Conservation (phyloP, 2,888 invertebrate species). For the Melolontha melolontha region DNA sequence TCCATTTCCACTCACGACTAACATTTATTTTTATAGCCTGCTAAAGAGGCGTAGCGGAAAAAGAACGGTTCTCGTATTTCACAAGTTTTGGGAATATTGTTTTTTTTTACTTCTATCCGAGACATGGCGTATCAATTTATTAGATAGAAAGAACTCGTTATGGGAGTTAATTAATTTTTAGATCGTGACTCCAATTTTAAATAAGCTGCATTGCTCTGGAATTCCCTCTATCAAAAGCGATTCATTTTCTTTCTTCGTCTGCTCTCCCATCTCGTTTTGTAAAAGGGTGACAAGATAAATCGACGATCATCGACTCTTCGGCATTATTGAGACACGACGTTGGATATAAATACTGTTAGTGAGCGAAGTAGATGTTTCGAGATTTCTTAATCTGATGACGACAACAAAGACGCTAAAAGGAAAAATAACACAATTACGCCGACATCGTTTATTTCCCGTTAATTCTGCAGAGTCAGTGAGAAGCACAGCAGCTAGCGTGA, state of each 20-base stretch:
- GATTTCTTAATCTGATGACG: slow-evolving; percentile 20
- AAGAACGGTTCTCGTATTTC: too few species aligned
- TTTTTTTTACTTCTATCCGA: slow-evolving; percentile 19
- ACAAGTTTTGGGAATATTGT: slow-evolving; percentile 3
- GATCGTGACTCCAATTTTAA: slow-evolving; percentile 37
- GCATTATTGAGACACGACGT: slow-evolving; percentile 20
- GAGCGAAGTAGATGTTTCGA: slow-evolving; percentile 24
- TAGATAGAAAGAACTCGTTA: slow-evolving; percentile 30
- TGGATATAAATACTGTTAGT: slow-evolving; percentile 31
- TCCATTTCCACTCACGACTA: too few species aligned
- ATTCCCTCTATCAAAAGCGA: slow-evolving; percentile 18
- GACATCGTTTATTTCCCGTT: slow-evolving; percentile 24
- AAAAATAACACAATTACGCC: slow-evolving; percentile 11
- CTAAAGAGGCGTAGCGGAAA: too few species aligned
- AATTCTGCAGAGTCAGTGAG: slow-evolving; percentile 27
- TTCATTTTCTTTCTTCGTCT: slow-evolving; percentile 4
- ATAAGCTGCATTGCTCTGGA: background rate
- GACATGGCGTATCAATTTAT: slow-evolving; percentile 25
- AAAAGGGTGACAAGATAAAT: slow-evolving; percentile 29
- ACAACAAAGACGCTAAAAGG: slow-evolving; percentile 5
- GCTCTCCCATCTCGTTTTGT: background rate
- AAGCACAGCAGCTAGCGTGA: background rate
- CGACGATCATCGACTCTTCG: slow-evolving; percentile 25
- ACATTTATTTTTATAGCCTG: too few species aligned
- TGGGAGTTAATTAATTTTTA: slow-evolving; percentile 35